Evolutionary conservation across 2,888 invertebrate species (phyloP), one percentile per base, ranked within the genome.

Genomic region (Minunthozetes semirufus): DNA sequence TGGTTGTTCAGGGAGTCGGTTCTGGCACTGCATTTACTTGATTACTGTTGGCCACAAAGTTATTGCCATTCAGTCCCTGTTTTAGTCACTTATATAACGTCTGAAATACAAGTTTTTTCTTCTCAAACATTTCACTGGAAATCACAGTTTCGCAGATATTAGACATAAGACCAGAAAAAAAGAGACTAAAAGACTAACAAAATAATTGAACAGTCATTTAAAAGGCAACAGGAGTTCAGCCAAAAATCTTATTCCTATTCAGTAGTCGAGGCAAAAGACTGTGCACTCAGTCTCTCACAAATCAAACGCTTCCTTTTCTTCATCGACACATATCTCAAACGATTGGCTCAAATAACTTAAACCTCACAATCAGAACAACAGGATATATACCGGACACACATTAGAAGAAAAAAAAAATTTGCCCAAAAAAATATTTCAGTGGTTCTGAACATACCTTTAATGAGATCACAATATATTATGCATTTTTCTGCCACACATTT

Each of bases 71-170:
- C 27, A 59, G 22, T 59, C 22, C 6, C 15, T 9, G 59, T 6
- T 3, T 17, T 13, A 17, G 15, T 13, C 8, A 22, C 22, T 59
- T 59, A 11, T 59, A 19, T 22, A 50, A 22, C 8, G 22, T 59
- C n/a, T n/a, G n/a, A n/a, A 59, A 59, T 59, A 59, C 27, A 22
- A 22, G 59, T 59, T 59, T 59, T 59, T 11, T 59, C n/a, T 59
- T 59, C 59, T 22, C 48, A 17, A 50, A 50, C 22, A 59, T 17
- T 59, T 27, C 22, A 17, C 19, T 59, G 22, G 59, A 11, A 59
- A 25, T 59, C 22, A 59, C n/a, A n/a, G n/a, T n/a, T n/a, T n/a
- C n/a, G n/a, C n/a, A n/a, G 42, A 42, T 25, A 59, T 59, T 15
- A 59, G 59, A 22, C 59, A 59, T 59, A 59, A 22, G 59, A 59